These are phyloP conservation scores for Phania funesta DNA, from an alignment of 2,888 invertebrate species.

Conservation along the genomic window DNA sequence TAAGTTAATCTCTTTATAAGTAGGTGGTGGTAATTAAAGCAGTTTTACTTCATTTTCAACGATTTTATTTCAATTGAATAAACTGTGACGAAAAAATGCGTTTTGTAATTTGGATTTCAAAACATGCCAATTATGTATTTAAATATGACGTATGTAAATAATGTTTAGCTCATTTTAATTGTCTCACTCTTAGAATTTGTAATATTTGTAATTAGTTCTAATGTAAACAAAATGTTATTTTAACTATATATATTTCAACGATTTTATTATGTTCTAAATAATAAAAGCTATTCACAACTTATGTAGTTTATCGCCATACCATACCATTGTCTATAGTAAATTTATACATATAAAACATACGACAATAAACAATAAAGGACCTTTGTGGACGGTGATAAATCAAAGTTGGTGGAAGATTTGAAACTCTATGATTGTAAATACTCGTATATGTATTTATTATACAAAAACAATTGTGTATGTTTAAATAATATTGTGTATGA, in stretches of 20 bases:
- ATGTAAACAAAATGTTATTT: neutral
- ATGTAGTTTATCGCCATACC: neutral
- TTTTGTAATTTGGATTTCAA: too few species aligned
- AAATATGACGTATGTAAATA: neutral
- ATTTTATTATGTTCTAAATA: slow-evolving; percentile 48
- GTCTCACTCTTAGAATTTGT: neutral
- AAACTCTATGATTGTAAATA: neutral
- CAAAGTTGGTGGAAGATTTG: neutral
- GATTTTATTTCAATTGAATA: neutral
- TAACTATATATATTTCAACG: neutral
- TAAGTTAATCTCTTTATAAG: slow-evolving; percentile 35
- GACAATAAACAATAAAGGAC: neutral
- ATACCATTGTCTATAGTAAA: neutral
- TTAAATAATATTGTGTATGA: slow-evolving; percentile 25
- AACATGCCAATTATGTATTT: neutral
- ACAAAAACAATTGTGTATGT: slow-evolving; percentile 27
- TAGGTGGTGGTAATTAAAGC: slow-evolving; percentile 53
- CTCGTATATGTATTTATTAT: slow-evolving; percentile 37
- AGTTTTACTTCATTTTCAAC: neutral
- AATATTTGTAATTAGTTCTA: neutral
- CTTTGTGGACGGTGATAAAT: neutral
- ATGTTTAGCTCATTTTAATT: neutral
- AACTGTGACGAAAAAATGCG: neutral
- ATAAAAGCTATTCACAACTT: slow-evolving; percentile 18
- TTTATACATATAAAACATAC: neutral